Conservation (phyloP, 35 echinoderm and acorn worm species). For the Lytechinus variegatus region DNA sequence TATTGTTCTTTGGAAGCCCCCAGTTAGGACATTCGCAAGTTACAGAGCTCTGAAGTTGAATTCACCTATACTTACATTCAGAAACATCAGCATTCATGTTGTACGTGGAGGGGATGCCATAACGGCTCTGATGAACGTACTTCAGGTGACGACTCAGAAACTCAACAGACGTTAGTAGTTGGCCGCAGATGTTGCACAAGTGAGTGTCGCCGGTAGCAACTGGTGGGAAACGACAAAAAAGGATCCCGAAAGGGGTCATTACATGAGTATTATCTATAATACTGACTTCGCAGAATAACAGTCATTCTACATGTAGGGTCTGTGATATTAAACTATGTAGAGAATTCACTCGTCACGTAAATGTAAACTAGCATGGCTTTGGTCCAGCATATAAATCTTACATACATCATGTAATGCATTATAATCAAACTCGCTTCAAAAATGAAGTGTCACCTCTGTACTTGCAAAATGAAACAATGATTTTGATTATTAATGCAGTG, state of each 20-base stretch:
- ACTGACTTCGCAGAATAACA: too few relatives aligned
- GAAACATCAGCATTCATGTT: slow-evolving; percentile 21
- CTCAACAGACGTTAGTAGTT: background rate
- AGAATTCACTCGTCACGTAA: too few relatives aligned
- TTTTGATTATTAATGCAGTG: background rate
- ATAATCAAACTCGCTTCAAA: too few relatives aligned
- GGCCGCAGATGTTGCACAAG: background rate
- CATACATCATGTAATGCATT: too few relatives aligned
- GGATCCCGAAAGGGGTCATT: background rate
- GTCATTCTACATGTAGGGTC: too few relatives aligned
- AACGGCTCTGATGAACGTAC: background rate
- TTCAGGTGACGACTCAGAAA: slow-evolving; percentile 16
- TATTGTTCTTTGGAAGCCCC: too few relatives aligned
- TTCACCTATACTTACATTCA: background rate
- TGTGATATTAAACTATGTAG: too few relatives aligned
- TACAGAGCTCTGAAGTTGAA: too few relatives aligned
- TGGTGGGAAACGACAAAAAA: background rate
- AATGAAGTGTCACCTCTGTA: too few relatives aligned
- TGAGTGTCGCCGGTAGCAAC: slow-evolving; percentile 10
- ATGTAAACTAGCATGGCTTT: too few relatives aligned
- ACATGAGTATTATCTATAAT: background rate
- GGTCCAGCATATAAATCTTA: too few relatives aligned
- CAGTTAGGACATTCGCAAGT: too few relatives aligned
- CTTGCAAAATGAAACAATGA: background rate
- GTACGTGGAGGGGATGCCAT: background rate